Conservation (phyloP, 2,888 invertebrate genomes). For the Chymomyza amoena region DNA sequence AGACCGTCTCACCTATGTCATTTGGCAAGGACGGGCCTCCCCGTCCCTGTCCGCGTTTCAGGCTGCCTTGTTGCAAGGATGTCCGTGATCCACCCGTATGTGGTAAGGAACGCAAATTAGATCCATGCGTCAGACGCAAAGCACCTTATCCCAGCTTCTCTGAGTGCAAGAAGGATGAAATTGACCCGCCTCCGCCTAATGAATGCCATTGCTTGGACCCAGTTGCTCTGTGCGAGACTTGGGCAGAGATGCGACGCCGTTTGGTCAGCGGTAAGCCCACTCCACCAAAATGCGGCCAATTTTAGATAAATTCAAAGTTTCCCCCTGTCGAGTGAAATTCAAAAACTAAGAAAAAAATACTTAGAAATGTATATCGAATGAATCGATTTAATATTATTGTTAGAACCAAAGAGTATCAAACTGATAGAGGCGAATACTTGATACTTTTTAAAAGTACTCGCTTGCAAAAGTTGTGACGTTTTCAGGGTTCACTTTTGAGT, state of each 20-base stretch:
- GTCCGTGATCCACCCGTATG: neutral
- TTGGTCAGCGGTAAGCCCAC: slow-evolving; percentile 21
- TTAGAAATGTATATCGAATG: too few relatives aligned
- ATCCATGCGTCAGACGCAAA: slow-evolving; percentile 35
- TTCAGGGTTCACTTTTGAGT: too few relatives aligned
- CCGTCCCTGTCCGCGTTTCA: slow-evolving; percentile 25
- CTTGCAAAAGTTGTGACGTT: too few relatives aligned
- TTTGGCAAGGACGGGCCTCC: too few relatives aligned
- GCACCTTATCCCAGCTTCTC: slow-evolving; percentile 61
- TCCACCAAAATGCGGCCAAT: slow-evolving; percentile 37
- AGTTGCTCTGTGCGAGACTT: slow-evolving; percentile 43
- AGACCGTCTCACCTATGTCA: neutral
- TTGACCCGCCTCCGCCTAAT: neutral
- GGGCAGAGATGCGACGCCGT: slow-evolving; percentile 45
- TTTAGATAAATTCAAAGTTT: slow-evolving; percentile 14
- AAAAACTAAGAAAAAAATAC: too few relatives aligned
- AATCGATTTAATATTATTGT: too few relatives aligned
- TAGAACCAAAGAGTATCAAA: too few relatives aligned
- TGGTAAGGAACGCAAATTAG: neutral
- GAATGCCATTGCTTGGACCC: slow-evolving; percentile 44
- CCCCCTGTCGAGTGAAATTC: too few relatives aligned
- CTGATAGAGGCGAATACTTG: too few relatives aligned
- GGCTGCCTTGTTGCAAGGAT: slow-evolving; percentile 40
- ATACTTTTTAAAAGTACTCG: too few relatives aligned
- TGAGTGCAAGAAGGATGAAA: slow-evolving; percentile 43